Evolutionary conservation across 2,113 vertebrate species (phyloP).

Genomic region (Mormyrus iriodes): DNA sequence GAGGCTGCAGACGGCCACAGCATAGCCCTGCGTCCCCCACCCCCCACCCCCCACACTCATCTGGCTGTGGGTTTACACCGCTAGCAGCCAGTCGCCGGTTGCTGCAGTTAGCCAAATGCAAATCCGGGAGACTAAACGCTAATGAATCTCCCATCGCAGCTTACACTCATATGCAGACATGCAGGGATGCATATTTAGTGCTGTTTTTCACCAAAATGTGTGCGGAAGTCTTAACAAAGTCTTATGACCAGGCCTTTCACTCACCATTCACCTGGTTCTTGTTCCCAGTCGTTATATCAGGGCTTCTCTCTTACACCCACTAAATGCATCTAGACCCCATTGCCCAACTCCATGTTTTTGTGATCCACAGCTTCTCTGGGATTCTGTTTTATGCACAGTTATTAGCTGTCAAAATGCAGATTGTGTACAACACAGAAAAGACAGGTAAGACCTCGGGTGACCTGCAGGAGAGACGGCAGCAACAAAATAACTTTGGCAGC

Average conservation of each 20-base stretch:
- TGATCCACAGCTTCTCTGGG: not conserved
- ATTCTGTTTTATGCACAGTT: not conserved
- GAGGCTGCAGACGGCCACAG: not conserved
- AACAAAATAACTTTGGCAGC: not conserved
- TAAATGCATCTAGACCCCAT: not conserved
- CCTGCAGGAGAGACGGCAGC: not conserved
- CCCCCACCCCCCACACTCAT: no score
- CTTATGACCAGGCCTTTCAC: not conserved
- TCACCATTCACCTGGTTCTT: not conserved
- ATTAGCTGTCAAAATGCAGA: not conserved
- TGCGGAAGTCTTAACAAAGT: not conserved
- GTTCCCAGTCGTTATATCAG: not conserved
- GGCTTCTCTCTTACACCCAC: not conserved
- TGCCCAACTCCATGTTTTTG: not conserved
- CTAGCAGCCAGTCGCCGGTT: no score
- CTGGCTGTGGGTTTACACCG: no score
- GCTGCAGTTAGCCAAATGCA: no score
- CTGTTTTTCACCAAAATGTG: not conserved
- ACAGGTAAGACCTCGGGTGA: not conserved
- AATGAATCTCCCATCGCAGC: no score
- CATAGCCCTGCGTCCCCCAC: no score
- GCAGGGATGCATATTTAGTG: not conserved
- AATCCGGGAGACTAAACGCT: no score
- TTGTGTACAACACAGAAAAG: not conserved
- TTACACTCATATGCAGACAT: no score